Evolutionary conservation across 2,888 invertebrate species (phyloP).

Genomic region (Rhamphomyia laevipes): DNA sequence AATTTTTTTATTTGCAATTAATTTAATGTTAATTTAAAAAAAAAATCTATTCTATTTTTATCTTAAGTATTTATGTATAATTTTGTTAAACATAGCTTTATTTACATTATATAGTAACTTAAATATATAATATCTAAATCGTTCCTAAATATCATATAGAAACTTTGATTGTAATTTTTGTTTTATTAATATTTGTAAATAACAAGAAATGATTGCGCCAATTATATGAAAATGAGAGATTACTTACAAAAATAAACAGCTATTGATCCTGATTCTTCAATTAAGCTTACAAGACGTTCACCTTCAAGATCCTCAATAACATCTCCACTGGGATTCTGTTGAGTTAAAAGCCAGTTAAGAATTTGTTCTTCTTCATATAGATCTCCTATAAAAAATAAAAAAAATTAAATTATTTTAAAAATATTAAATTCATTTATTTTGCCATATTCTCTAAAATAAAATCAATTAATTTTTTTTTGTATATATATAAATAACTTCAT

Average conservation of each 20-base stretch:
- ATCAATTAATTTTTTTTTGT: not conserved
- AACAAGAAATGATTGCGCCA: conserved; percentile 9
- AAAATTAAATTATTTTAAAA: not conserved
- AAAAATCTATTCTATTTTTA: not conserved
- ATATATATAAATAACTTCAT: not conserved
- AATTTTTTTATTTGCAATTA: not conserved
- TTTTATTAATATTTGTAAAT: too few relatives aligned
- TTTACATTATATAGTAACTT: not conserved
- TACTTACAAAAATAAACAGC: conserved; percentile 88
- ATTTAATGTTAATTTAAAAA: not conserved
- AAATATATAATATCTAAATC: not conserved
- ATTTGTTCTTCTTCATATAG: conserved; percentile 78
- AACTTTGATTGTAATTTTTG: not conserved
- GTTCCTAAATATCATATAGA: too few relatives aligned
- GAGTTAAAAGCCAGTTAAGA: conserved; percentile 79
- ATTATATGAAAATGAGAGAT: not conserved
- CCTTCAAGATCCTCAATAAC: conserved; percentile 82
- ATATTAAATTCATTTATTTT: not conserved
- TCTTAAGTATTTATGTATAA: not conserved
- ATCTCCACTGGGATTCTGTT: conserved; percentile 86
- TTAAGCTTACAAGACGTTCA: conserved; percentile 59
- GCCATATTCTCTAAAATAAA: not conserved
- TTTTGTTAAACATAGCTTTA: conserved; percentile 1
- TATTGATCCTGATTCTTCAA: conserved; percentile 67
- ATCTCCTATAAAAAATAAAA: conserved; percentile 47